Percentiles rank a stretch among this genome's conserved stretches.
phyloP scores from a whole-genome alignment of 2,113 vertebrate genomes.

The Thalassarche chlororhynchos region DNA sequence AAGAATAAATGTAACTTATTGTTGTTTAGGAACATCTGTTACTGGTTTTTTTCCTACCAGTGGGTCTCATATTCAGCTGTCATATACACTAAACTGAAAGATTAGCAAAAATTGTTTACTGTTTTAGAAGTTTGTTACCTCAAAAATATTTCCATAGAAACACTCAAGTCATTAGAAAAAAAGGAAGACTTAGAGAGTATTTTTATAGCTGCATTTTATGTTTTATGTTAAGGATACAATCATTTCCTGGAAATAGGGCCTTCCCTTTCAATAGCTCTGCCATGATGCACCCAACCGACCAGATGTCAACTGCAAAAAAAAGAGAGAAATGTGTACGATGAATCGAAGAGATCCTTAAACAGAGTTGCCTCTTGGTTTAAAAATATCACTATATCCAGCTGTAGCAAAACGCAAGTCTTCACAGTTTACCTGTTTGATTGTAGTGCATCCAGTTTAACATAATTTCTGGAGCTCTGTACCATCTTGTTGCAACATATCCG shows the following conservation, averaged over 20 bases:
- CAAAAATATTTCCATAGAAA: neutral
- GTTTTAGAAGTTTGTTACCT: neutral
- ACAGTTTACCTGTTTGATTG: conserved; percentile 90
- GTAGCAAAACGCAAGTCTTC: neutral
- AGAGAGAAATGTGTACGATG: neutral
- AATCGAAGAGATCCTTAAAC: neutral
- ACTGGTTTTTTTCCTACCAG: neutral
- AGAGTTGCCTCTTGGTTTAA: neutral
- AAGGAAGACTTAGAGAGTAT: neutral
- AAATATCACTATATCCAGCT: neutral
- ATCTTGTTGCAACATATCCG: conserved; percentile 95
- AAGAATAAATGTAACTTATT: neutral
- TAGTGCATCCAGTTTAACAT: conserved; percentile 99
- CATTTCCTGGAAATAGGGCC: conserved; percentile 93
- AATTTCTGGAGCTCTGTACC: conserved; percentile 97
- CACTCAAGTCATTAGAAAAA: neutral
- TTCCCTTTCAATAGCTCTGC: conserved; percentile 96
- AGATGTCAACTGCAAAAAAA: conserved; percentile 91
- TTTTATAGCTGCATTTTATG: neutral
- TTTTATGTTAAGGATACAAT: conserved; percentile 92
- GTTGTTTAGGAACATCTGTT: conserved; percentile 1
- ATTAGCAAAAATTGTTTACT: neutral
- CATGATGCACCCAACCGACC: conserved; percentile 99
- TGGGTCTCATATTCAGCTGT: neutral
- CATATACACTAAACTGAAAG: neutral